Percentiles rank a stretch among this genome's conserved stretches.
These are phyloP conservation scores for Drosophila paucipuncta DNA, from an alignment of 2,888 invertebrate genomes.

Conservation along the genomic window DNA sequence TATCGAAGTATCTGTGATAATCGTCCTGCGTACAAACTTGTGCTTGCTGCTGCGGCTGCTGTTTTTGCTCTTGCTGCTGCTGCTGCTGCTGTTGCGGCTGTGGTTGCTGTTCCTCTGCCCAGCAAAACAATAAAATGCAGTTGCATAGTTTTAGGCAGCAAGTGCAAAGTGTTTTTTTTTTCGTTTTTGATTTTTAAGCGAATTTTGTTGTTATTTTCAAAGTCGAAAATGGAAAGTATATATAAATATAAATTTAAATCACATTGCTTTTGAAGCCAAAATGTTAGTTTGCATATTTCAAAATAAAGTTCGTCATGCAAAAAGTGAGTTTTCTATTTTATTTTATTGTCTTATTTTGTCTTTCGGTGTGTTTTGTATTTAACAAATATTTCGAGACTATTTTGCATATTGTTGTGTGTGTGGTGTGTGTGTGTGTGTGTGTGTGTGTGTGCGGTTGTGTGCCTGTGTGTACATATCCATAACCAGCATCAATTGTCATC, in stretches of 20 bases:
- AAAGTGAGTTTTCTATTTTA: conserved; percentile 15
- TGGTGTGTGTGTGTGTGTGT: conserved; percentile 41
- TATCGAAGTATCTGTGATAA: conserved; percentile 92
- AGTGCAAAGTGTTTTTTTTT: conserved; percentile 42
- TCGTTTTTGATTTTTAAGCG: conserved; percentile 37
- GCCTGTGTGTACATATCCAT: conserved; percentile 49
- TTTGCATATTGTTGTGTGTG: conserved; percentile 37
- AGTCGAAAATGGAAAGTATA: conserved; percentile 40
- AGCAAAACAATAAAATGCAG: conserved; percentile 30
- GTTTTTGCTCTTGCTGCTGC: conserved; percentile 21
- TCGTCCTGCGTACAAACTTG: conserved; percentile 89
- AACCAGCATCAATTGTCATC: conserved; percentile 49
- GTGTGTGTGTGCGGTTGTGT: conserved; percentile 11
- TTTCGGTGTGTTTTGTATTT: conserved; percentile 20
- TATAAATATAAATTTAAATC: conserved; percentile 23
- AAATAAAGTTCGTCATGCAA: conserved; percentile 16
- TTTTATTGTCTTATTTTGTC: conserved; percentile 14
- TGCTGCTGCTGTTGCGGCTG: conserved; percentile 1
- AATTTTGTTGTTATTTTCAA: conserved; percentile 30
- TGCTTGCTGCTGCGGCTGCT: conserved; percentile 71
- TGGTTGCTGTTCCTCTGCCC: conserved; percentile 57
- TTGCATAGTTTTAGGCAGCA: conserved; percentile 45
- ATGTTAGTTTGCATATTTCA: conserved; percentile 23
- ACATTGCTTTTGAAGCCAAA: conserved; percentile 33
- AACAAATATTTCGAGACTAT: conserved; percentile 75